Evolutionary conservation across 2,797 vertebrate species (phyloP), one percentile per base, ranked within the genome.

Genomic region (Lerista edwardsae): DNA sequence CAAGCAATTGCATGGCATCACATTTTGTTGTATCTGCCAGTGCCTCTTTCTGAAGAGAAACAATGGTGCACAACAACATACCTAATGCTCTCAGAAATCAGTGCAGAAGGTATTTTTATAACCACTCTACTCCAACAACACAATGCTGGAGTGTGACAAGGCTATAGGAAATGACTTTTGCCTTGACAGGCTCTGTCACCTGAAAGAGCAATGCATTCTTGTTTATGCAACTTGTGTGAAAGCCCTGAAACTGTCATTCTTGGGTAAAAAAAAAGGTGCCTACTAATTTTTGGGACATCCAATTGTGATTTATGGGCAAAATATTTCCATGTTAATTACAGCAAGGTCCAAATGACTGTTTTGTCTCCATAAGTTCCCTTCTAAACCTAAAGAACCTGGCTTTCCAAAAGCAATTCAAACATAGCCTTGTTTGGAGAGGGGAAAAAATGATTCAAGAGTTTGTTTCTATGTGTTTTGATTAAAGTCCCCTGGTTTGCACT

Each of bases 101-200:
- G 34, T 0, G 34, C 90, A 91, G n/a, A 23, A 80, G 87, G 0
- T 61, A 27, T 73, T 92, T 89, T 76, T 36, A 90, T 69, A 86
- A 51, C 0, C 29, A 44, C 71, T 1, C 29, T 87, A 1, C 2
- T 51, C 75, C 51, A 79, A 64, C 34, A 8, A 61, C 65, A 8
- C 6, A 90, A 79, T 4, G 71, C 71, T 80, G 51, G 15, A 77
- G 3, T 44, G 0, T 85, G 85, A 91, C 74, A 62, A 80, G 1
- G 31, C 57, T 39, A 5, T 2, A 82, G 72, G 17, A 83, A 86
- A 77, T 11, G 0, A 39, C 29, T 80, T 93, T 87, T 1, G 79
- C 12, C 39, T n/a, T 86, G 68, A 82, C 9, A 85, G 61, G 39
- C 10, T 86, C 6, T 89, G 83, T 88, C 72, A 80, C 0, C 23